Percentiles rank a stretch among this genome's conserved stretches.
phyloP scores from a whole-genome alignment of 2,888 invertebrate genomes.

The Gibbula magus region DNA sequence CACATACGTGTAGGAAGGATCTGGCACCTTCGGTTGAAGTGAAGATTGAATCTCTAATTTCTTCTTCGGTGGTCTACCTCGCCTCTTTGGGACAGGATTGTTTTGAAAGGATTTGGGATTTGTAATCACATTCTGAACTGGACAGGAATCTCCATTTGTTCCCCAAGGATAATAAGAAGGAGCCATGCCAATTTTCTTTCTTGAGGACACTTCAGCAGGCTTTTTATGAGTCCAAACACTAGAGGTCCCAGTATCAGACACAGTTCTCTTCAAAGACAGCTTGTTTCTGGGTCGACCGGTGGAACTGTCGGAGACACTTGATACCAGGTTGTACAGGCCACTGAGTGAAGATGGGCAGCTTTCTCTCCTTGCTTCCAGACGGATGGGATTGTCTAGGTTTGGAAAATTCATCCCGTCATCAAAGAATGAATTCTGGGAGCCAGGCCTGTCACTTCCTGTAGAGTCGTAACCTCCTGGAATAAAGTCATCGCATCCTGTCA shows the following conservation, averaged over 20 bases:
- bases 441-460: background rate
- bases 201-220: background rate
- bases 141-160: background rate
- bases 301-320: background rate
- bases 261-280: background rate
- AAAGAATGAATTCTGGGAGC: constrained; percentile 1
- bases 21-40: background rate
- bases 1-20: constrained; percentile 59
- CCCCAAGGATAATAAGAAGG: constrained; percentile 4
- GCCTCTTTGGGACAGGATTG: background rate
- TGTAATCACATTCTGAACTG: background rate
- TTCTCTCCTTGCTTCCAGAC: background rate
- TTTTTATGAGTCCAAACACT: background rate
- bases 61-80: constrained; percentile 12
- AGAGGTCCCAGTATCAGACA: background rate
- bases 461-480: constrained; percentile 12
- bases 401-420: background rate
- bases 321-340: background rate
- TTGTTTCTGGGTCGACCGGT: background rate
- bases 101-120: background rate
- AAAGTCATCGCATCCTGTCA: constrained; percentile 20
- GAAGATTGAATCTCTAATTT: background rate
- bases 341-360: constrained; percentile 12
- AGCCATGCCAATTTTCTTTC: background rate
- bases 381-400: background rate